Percentiles rank a stretch among this genome's conserved stretches.
phyloP scores from a whole-genome alignment of 2,797 vertebrate species.

The Australoheros facetus region DNA sequence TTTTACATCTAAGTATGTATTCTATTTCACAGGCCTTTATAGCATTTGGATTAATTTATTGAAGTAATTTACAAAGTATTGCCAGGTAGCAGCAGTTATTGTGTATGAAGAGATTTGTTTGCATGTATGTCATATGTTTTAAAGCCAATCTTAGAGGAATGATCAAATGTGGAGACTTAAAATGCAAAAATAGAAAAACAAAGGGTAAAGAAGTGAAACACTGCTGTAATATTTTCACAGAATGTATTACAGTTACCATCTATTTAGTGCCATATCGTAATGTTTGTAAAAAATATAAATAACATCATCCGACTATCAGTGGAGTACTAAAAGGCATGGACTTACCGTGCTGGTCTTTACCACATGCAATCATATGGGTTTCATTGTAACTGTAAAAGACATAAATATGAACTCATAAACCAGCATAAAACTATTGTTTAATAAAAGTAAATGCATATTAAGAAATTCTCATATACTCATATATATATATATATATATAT shows the following conservation, averaged over 20 bases:
- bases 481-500: no score
- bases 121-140: neutral
- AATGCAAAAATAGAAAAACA: neutral
- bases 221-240: neutral
- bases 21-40: neutral
- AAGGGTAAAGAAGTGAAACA: neutral
- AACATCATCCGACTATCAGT: neutral
- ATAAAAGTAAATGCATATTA: neutral
- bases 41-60: neutral
- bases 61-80: neutral
- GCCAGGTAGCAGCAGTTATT: neutral
- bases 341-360: neutral
- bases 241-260: neutral
- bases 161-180: neutral
- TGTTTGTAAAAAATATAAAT: neutral
- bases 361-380: neutral
- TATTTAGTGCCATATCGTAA: neutral
- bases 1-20: neutral
- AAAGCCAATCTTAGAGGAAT: neutral
- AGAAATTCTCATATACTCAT: neutral
- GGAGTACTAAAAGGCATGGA: neutral
- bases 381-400: neutral
- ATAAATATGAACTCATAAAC: neutral
- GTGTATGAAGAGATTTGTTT: neutral
- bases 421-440: neutral